Conservation (phyloP, 2,797 vertebrate genomes). For the Microhierax caerulescens region DNA sequence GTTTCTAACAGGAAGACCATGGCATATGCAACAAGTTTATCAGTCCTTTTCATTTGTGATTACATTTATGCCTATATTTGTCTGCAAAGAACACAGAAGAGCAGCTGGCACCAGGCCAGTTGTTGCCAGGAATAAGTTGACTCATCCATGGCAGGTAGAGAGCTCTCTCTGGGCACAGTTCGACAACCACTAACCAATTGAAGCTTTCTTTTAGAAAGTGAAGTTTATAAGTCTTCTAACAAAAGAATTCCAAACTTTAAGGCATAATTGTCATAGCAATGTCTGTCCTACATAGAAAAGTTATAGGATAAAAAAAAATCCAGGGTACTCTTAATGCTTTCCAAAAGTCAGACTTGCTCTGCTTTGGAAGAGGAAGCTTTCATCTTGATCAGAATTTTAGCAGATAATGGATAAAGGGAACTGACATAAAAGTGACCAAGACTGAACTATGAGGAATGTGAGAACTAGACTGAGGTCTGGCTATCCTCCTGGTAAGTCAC, state of each 20-base stretch:
- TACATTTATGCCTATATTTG: background rate
- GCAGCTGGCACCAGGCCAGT: background rate
- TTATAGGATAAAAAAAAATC: background rate
- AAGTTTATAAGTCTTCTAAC: background rate
- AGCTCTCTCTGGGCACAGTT: background rate
- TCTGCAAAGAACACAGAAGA: background rate
- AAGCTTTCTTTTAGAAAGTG: background rate
- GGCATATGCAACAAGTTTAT: background rate
- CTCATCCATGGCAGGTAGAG: fast-evolving
- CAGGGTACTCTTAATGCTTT: background rate
- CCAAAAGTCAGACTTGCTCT: background rate
- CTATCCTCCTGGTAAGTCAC: background rate
- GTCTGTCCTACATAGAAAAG: background rate
- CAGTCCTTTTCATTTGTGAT: background rate
- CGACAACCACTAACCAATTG: background rate
- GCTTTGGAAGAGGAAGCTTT: background rate
- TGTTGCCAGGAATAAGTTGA: background rate
- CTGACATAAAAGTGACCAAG: background rate
- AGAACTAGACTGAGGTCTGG: background rate
- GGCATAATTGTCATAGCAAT: background rate
- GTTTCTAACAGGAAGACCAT: background rate
- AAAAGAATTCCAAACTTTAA: background rate
- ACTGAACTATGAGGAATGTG: background rate
- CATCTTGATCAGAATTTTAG: background rate
- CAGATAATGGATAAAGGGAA: background rate